Evolutionary conservation across 2,113 vertebrate genomes (phyloP).

Genomic region (Columbina picui): DNA sequence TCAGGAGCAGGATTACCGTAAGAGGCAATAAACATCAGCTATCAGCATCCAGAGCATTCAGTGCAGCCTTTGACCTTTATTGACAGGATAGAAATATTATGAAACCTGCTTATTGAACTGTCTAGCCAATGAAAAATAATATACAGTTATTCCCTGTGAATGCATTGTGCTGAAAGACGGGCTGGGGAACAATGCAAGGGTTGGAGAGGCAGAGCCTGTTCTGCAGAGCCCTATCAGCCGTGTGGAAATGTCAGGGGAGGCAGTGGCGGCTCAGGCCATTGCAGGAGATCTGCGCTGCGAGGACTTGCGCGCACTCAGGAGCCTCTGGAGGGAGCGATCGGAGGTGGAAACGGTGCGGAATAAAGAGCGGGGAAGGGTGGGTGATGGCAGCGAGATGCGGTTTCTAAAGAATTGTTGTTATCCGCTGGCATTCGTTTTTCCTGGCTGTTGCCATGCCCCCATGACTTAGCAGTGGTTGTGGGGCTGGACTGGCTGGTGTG

Average conservation of each 20-base stretch:
- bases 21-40: neutral
- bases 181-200: slow-evolving; percentile 1
- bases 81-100: neutral
- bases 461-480: slow-evolving; percentile 28
- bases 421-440: fast-evolving
- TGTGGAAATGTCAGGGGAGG: slow-evolving; percentile 30
- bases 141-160: neutral
- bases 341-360: neutral
- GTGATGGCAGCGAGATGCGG: neutral
- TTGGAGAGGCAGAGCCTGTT: slow-evolving; percentile 2
- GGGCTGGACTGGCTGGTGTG: neutral
- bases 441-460: neutral
- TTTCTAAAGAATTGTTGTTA: neutral
- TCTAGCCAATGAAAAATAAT: neutral
- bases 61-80: neutral
- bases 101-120: neutral
- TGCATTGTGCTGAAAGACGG: neutral
- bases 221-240: slow-evolving; percentile 11
- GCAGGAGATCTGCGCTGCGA: neutral
- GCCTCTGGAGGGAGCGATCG: neutral
- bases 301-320: neutral
- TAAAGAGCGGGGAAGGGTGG: neutral
- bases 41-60: neutral
- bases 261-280: slow-evolving; percentile 39
- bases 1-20: neutral